Evolutionary conservation across 1,140 invertebrate genomes (phyloP).

Genomic region (Bathynomus jamesi): DNA sequence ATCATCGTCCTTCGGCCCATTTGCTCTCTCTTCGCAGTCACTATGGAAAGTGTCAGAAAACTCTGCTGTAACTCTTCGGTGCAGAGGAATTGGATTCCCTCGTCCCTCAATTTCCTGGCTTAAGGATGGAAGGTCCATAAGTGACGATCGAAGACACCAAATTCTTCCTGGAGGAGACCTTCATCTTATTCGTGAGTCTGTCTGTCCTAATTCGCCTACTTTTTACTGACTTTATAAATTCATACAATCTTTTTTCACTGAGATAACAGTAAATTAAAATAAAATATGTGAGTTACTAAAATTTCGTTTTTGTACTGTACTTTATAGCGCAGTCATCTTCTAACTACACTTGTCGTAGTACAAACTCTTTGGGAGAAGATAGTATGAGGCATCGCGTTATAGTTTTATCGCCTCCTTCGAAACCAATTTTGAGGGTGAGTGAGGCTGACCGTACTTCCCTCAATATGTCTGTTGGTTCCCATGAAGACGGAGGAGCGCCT

Average conservation of each 20-base stretch:
- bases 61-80: conserved; percentile 2
- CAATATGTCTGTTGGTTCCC: conserved; percentile 9
- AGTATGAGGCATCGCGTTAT: conserved; percentile 1
- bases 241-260: neutral
- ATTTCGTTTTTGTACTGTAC: neutral
- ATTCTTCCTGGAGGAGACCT: conserved; percentile 9
- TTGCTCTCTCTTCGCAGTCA: neutral
- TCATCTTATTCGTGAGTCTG: conserved; percentile 1
- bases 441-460: conserved; percentile 3
- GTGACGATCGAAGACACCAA: neutral
- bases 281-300: neutral
- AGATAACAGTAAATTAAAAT: neutral
- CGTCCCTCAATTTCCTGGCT: conserved; percentile 1
- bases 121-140: neutral
- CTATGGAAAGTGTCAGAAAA: conserved; percentile 8
- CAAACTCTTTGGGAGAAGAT: neutral
- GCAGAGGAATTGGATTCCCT: conserved; percentile 1
- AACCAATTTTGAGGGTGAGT: conserved; percentile 7
- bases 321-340: neutral
- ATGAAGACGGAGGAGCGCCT: conserved; percentile 9
- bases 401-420: neutral
- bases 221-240: neutral
- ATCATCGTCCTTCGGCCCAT: neutral
- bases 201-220: neutral
- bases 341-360: conserved; percentile 3